Conservation (phyloP, 2,113 vertebrate genomes). For the Pomatostomus ruficeps region DNA sequence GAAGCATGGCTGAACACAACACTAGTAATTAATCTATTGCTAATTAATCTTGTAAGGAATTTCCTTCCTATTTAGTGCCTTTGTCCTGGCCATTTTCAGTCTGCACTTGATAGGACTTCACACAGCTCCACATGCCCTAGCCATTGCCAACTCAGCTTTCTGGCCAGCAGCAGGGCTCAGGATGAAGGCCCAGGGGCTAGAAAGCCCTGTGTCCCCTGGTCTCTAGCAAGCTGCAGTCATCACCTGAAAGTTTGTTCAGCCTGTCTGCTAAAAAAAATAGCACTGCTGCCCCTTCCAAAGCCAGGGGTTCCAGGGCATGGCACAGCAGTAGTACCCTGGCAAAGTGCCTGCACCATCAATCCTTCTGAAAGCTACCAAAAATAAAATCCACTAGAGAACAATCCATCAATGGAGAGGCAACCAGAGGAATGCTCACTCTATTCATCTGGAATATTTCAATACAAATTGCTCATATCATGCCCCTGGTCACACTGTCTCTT, state of each 20-base stretch:
- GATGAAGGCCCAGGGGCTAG: background rate
- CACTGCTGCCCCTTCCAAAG: accelerated
- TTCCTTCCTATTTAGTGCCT: background rate
- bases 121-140: background rate
- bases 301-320: background rate
- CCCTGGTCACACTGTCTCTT: background rate
- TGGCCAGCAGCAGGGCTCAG: background rate
- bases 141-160: accelerated
- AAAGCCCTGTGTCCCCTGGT: accelerated
- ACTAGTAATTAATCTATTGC: background rate
- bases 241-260: background rate
- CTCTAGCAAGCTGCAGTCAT: background rate
- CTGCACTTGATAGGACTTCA: background rate
- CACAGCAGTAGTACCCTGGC: background rate
- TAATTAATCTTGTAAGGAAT: background rate
- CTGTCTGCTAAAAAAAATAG: background rate
- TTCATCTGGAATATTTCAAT: background rate
- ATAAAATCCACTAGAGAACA: background rate
- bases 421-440: accelerated
- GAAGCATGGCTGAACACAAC: background rate
- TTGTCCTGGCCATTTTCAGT: background rate
- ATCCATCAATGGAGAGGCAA: background rate
- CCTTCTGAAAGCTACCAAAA: background rate
- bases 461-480: accelerated
- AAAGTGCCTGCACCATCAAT: accelerated